Evolutionary conservation across 2,113 vertebrate species (phyloP).

Genomic region (Laticauda laticaudata): DNA sequence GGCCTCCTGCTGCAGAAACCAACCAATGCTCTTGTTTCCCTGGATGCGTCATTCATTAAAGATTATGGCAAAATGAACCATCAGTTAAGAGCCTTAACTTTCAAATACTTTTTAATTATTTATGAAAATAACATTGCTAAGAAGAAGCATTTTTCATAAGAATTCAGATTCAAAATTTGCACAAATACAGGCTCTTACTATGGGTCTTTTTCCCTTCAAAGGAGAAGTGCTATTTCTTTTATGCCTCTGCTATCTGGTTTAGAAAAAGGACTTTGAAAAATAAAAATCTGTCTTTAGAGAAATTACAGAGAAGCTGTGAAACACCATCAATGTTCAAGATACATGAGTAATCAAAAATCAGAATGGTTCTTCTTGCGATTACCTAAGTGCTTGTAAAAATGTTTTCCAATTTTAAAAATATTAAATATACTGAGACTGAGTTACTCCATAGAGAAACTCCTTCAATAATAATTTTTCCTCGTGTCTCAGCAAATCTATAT

Average conservation of each 20-base stretch:
- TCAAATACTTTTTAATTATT: not conserved
- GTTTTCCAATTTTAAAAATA: not conserved
- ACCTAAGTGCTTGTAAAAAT: not conserved
- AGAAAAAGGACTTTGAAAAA: not conserved
- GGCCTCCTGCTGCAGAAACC: not conserved
- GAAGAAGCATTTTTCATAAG: not conserved
- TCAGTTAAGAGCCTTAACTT: slow-evolving; percentile 9
- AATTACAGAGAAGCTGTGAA: not conserved
- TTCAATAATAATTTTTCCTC: not conserved
- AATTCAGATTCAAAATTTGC: not conserved
- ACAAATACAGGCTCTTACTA: not conserved
- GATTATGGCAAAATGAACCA: slow-evolving; percentile 3
- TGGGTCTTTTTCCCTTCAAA: not conserved
- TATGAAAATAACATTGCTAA: not conserved
- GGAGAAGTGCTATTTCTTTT: not conserved
- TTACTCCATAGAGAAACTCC: not conserved
- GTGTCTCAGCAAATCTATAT: not conserved
- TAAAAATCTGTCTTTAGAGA: not conserved
- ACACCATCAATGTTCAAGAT: not conserved
- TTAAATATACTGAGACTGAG: not conserved
- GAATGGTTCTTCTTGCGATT: not conserved
- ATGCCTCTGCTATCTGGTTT: not conserved
- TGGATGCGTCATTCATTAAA: slow-evolving; percentile 34
- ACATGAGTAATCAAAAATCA: not conserved
- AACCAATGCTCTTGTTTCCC: slow-evolving; percentile 6